These are phyloP conservation scores for Bolinopsis microptera DNA, from an alignment of 37 sponge, comb jelly and placozoan genomes.

Conservation along the genomic window DNA sequence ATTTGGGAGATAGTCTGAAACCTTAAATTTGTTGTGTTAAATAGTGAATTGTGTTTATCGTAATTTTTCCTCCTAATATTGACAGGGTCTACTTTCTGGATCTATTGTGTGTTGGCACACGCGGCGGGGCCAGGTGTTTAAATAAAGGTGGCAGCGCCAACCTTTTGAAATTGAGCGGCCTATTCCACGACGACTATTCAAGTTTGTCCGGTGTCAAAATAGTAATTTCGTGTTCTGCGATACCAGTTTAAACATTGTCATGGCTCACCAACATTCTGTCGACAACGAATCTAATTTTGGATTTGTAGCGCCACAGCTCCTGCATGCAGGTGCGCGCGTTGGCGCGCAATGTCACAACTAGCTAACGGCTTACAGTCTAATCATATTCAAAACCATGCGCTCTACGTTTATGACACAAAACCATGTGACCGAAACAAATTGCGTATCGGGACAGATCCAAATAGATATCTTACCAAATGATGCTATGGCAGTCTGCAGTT, in stretches of 20 bases:
- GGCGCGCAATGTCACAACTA: neutral
- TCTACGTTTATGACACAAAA: neutral
- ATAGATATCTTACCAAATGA: conserved; percentile 71
- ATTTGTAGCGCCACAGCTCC: neutral
- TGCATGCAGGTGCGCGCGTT: neutral
- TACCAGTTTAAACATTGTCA: neutral
- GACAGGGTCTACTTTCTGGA: neutral
- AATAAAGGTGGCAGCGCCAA: neutral
- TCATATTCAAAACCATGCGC: neutral
- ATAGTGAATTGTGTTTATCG: neutral
- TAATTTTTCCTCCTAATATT: neutral
- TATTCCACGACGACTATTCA: neutral
- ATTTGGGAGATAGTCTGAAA: conserved; percentile 85
- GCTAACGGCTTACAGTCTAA: neutral
- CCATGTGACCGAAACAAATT: neutral
- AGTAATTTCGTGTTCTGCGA: neutral
- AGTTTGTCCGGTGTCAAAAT: neutral
- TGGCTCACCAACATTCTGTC: neutral
- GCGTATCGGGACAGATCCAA: neutral
- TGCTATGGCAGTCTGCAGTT: conserved; percentile 84
- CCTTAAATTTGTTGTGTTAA: conserved; percentile 65
- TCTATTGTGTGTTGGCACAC: neutral
- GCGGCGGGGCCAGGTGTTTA: neutral
- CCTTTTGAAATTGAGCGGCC: neutral
- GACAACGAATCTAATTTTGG: neutral